A percentile compares a stretch with the other conserved stretches of the same genome.
Conservation (phyloP, 2,797 vertebrate species). For the Melanitta fusca region DNA sequence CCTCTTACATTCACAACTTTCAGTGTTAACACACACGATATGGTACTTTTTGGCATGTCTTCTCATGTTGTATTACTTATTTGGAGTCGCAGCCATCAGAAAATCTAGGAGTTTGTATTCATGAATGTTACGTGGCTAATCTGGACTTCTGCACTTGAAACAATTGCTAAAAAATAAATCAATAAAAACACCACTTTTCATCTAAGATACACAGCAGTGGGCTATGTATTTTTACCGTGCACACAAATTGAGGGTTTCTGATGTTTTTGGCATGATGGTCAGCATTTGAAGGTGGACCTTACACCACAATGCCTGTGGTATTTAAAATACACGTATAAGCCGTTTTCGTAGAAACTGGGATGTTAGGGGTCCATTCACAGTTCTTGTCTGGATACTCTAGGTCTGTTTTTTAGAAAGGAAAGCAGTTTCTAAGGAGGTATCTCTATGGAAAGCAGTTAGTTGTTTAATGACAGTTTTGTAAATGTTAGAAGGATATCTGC, state of each 20-base stretch:
- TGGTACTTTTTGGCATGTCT: neutral
- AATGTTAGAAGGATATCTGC: neutral
- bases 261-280: neutral
- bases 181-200: neutral
- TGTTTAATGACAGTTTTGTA: neutral
- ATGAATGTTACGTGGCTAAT: neutral
- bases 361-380: neutral
- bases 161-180: neutral
- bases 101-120: neutral
- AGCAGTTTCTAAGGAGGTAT: neutral
- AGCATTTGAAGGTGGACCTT: neutral
- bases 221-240: neutral
- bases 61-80: neutral
- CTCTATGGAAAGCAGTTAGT: neutral
- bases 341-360: neutral
- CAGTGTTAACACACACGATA: neutral
- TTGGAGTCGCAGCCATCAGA: neutral
- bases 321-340: neutral
- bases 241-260: neutral
- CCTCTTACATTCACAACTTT: slow-evolving; percentile 51
- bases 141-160: neutral
- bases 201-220: neutral
- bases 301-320: neutral
- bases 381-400: neutral
- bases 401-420: neutral